Evolutionary conservation across 2,113 vertebrate genomes (phyloP).

Genomic region (Benitochromis conjunctus): DNA sequence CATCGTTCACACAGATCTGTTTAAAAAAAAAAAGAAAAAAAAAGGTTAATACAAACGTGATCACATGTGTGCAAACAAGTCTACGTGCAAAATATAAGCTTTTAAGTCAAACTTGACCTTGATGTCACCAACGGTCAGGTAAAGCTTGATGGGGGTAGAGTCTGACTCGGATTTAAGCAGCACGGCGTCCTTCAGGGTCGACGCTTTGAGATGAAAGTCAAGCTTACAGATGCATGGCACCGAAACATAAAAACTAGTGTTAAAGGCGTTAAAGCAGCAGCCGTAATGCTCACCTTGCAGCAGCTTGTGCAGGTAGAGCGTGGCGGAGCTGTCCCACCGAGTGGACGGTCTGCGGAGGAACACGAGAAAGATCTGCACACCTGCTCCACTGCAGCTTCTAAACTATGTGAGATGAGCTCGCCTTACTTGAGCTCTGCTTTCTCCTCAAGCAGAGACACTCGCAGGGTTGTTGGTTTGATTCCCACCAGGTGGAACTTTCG

Average conservation of each 20-base stretch:
- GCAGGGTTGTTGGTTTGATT: slow-evolving; percentile 77
- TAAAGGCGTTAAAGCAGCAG: accelerated
- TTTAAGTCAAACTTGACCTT: slow-evolving; percentile 76
- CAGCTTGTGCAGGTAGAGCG: slow-evolving; percentile 79
- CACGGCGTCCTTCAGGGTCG: slow-evolving; percentile 76
- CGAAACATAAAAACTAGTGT: too few species aligned
- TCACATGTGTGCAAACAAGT: background rate
- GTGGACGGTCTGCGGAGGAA: slow-evolving; percentile 71
- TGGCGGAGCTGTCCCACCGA: slow-evolving; percentile 86
- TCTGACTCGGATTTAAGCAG: slow-evolving; percentile 71
- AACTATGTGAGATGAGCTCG: background rate
- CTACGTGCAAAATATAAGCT: background rate
- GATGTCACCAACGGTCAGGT: slow-evolving; percentile 74
- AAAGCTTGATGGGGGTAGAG: slow-evolving; percentile 81
- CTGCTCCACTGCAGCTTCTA: background rate
- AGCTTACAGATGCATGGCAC: background rate
- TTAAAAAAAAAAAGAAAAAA: background rate
- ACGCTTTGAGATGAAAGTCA: slow-evolving; percentile 58
- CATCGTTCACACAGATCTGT: slow-evolving; percentile 90
- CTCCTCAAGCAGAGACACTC: slow-evolving; percentile 70
- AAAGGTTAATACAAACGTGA: background rate
- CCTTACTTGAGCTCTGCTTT: slow-evolving; percentile 80
- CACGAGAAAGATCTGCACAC: background rate
- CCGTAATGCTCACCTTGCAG: slow-evolving; percentile 73
- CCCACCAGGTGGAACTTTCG: slow-evolving; percentile 80